Base-by-base conservation (phyloP, 1,140 invertebrate genomes). In the Zaprionus kolodkinae region DNA sequence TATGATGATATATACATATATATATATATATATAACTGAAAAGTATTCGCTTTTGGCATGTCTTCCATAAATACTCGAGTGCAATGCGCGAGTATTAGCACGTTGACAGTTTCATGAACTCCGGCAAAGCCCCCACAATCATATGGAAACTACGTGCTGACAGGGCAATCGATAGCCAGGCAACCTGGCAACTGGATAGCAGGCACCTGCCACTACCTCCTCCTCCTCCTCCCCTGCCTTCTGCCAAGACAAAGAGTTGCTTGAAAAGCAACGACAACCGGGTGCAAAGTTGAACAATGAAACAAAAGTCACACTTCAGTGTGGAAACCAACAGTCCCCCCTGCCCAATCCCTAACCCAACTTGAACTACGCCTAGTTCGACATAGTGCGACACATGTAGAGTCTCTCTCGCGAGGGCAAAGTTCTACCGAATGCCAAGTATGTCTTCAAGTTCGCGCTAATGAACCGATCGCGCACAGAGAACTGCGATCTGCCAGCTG, bases 241-340 rank as follows among this genome's bases (percentile, higher is more conserved):
- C 10, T 7, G 2, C 12, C 6, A 3, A 10, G 10, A 65, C 52
- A 71, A 71, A 64, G 61, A 15, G 30, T 48, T 7, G 62, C 27
- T 4, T 30, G 27, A 4, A 30, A 30, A 30, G 3, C 27, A 30
- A 3, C 25, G 52, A 55, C 35, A 62, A 33, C 4, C 13, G 52
- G 62, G 81, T 84, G 65, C 81, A 85, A 85, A 84, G 81, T 81
- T 85, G 64, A 85, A 48, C 27, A 12, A 27, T n/a, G 10, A 21
- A 50, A 50, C 45, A 52, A 57, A 85, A 84, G 17, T 85, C 78
- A 52, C 81, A 85, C 82, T 72, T 45, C 3, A 56, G 6, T 71
- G 81, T 60, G 65, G 63, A 79, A 68, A 85, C 69, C 56, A 73
- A 45, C 55, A 59, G 75, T 69, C 81, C 27, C 27, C 6, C 27